phyloP scores from a whole-genome alignment of 2,888 invertebrate genomes.

The Didymodactylos carnosus region DNA sequence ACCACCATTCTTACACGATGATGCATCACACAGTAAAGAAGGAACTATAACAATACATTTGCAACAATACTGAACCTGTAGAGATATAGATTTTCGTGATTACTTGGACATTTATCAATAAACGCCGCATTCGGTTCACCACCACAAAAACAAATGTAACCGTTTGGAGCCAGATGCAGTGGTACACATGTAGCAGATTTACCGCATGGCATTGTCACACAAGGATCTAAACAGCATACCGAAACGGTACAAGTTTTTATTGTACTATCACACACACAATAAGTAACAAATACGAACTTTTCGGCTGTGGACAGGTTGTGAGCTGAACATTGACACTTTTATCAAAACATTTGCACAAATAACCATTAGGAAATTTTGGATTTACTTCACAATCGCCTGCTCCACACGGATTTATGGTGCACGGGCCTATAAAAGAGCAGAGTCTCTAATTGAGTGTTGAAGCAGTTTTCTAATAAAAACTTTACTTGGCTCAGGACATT shows the following conservation, averaged over 20 bases:
- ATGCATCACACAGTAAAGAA: no score
- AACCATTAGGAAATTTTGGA: constrained; percentile 3
- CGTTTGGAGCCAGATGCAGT: constrained; percentile 1
- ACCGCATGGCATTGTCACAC: constrained; percentile 10
- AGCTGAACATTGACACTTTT: background rate
- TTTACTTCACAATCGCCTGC: constrained; percentile 7
- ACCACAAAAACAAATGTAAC: constrained; percentile 10
- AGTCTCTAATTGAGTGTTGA: background rate
- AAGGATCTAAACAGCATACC: background rate
- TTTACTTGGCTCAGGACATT: background rate
- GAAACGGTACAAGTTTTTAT: background rate
- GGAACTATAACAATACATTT: no score
- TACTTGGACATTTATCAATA: background rate
- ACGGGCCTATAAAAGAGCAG: background rate
- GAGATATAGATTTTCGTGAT: no score
- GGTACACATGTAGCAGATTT: background rate
- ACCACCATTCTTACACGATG: constrained; percentile 10
- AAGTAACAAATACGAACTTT: background rate
- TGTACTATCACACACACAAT: background rate
- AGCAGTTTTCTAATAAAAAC: background rate
- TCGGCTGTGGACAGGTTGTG: background rate
- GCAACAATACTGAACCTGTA: no score
- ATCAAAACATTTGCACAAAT: constrained; percentile 11
- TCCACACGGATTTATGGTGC: constrained; percentile 10
- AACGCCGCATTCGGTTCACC: background rate